These are phyloP conservation scores for Rotaria sp. DNA, from an alignment of 2,888 invertebrate species.

Conservation along the genomic window DNA sequence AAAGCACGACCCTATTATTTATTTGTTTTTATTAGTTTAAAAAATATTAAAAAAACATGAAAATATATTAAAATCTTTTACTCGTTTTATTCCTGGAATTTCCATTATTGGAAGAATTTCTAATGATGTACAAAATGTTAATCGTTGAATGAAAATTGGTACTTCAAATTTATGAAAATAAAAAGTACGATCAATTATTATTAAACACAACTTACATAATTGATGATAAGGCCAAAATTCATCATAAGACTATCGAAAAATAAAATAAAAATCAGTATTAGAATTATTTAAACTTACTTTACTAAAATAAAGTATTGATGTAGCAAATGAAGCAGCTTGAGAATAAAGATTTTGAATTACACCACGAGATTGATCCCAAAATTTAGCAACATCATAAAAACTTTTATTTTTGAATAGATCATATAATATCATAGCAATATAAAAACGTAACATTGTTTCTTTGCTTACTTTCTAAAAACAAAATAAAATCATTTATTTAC, in stretches of 20 bases:
- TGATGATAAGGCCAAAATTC: slow-evolving; percentile 40
- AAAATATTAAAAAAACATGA: slow-evolving; percentile 38
- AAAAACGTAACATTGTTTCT: neutral
- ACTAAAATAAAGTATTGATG: slow-evolving; percentile 58
- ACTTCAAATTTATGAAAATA: slow-evolving; percentile 63
- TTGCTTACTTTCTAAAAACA: neutral
- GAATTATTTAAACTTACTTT: slow-evolving; percentile 70
- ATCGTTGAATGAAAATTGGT: slow-evolving; percentile 65
- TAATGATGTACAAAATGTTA: slow-evolving; percentile 72
- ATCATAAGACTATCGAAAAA: slow-evolving; percentile 64
- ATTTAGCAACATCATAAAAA: slow-evolving; percentile 59
- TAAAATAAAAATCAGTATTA: slow-evolving; percentile 69
- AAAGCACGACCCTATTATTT: slow-evolving; percentile 68
- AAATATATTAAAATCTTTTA: slow-evolving; percentile 48
- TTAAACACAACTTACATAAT: neutral
- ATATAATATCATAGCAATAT: neutral
- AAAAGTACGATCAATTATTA: neutral
- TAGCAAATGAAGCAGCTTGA: neutral
- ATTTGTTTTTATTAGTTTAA: neutral
- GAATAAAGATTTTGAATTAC: slow-evolving; percentile 56
- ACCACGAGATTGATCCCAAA: slow-evolving; percentile 61
- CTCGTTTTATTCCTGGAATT: slow-evolving; percentile 77
- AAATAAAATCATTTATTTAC: neutral
- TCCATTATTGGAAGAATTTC: slow-evolving; percentile 77
- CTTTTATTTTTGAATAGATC: slow-evolving; percentile 23